These are phyloP conservation scores for Trachelus tabidus DNA, from an alignment of 2,888 invertebrate species.

Conservation along the genomic window DNA sequence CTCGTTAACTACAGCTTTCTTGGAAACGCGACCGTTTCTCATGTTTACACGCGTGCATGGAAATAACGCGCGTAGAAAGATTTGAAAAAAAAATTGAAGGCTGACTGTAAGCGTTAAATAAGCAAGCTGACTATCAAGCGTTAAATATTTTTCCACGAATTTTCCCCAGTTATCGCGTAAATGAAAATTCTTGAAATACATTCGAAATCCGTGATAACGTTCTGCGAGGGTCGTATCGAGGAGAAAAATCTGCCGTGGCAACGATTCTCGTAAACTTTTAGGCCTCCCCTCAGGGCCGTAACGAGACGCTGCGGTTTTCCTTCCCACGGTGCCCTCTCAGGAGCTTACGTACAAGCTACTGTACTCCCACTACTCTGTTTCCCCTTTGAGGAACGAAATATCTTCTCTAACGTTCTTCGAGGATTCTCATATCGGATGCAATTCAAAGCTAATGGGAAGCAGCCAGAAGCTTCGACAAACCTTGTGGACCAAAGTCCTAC, in stretches of 20 bases:
- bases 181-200: background rate
- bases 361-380: background rate
- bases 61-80: background rate
- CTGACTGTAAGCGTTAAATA: fast-evolving
- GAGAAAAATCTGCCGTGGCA: background rate
- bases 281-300: background rate
- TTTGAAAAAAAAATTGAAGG: too few relatives aligned
- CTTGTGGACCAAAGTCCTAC: constrained; percentile 23
- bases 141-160: background rate
- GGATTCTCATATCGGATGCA: constrained; percentile 35
- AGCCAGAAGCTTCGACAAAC: constrained; percentile 10
- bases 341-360: background rate
- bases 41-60: background rate
- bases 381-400: constrained; percentile 15
- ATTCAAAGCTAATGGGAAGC: constrained; percentile 34
- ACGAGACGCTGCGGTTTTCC: background rate
- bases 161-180: background rate
- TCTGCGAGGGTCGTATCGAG: too few relatives aligned
- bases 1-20: background rate
- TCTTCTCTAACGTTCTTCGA: constrained; percentile 22
- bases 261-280: background rate
- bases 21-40: background rate
- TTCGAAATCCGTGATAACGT: background rate
- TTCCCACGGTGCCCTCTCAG: background rate
- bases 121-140: too few relatives aligned